These are phyloP conservation scores for Arctocebus calabarensis DNA, from an alignment of 2,797 vertebrate genomes.

Conservation along the genomic window DNA sequence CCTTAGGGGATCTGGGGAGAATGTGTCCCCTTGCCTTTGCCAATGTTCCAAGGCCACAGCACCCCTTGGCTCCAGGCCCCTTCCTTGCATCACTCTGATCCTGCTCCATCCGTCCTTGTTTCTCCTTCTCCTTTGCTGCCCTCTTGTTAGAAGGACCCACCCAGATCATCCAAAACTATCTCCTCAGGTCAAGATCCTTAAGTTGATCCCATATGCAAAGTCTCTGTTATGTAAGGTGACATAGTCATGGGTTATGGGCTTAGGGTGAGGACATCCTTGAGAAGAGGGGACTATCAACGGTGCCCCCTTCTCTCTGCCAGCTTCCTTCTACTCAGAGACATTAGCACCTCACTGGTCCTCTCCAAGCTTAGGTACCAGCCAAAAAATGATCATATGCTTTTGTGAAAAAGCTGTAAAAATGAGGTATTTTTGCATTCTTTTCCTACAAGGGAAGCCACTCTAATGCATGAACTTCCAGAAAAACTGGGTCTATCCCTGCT, in stretches of 20 bases:
- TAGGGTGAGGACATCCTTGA: not conserved
- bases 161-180: not conserved
- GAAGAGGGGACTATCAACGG: not conserved
- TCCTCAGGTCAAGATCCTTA: not conserved
- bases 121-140: not conserved
- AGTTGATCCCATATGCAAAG: not conserved
- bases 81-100: not conserved
- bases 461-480: not conserved
- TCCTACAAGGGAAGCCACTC: not conserved
- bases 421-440: not conserved
- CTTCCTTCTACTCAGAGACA: not conserved
- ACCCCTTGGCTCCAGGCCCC: not conserved
- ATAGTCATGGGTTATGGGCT: not conserved
- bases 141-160: not conserved
- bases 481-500: not conserved
- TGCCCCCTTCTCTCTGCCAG: not conserved
- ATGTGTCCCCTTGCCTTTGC: not conserved
- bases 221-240: not conserved
- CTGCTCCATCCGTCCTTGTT: not conserved
- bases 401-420: not conserved
- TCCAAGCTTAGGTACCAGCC: not conserved
- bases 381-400: not conserved
- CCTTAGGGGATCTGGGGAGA: not conserved
- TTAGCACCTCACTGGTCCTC: not conserved
- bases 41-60: fast-evolving